Percentiles rank a stretch among this genome's conserved stretches.
Conservation (phyloP, 2,888 invertebrate species). For the Diabrotica balteata region DNA sequence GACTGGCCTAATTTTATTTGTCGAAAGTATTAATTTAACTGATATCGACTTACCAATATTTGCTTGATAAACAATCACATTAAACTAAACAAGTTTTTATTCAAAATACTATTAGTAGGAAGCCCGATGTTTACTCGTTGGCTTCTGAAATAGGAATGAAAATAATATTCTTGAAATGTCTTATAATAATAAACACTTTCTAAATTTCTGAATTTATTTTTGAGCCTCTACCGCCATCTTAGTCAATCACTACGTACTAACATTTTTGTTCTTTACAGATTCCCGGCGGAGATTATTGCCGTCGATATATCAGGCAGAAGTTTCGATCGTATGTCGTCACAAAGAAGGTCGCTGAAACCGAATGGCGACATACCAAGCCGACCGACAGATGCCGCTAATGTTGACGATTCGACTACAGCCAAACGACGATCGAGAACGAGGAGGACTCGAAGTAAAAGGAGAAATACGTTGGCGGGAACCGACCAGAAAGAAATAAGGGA, state of each 20-base stretch:
- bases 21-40: too few species aligned
- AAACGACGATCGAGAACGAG: slow-evolving; percentile 77
- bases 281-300: slow-evolving; percentile 85
- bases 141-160: too few species aligned
- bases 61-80: too few species aligned
- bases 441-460: slow-evolving; percentile 81
- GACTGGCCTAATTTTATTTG: too few species aligned
- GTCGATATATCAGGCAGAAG: slow-evolving; percentile 89
- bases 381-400: slow-evolving; percentile 50
- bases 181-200: too few species aligned
- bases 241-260: background rate
- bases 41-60: too few species aligned
- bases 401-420: slow-evolving; percentile 57
- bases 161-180: too few species aligned
- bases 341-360: slow-evolving; percentile 80
- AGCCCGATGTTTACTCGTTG: too few species aligned
- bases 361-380: slow-evolving; percentile 57
- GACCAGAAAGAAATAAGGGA: slow-evolving; percentile 89
- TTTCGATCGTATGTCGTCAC: slow-evolving; percentile 88
- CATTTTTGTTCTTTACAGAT: slow-evolving; percentile 64
- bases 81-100: too few species aligned
- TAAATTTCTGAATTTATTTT: too few species aligned
- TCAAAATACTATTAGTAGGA: too few species aligned
- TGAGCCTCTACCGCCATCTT: slow-evolving; percentile 13
- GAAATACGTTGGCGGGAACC: slow-evolving; percentile 90